phyloP scores from a whole-genome alignment of 2,888 invertebrate species.

The Hirtodrosophila trivittata region DNA sequence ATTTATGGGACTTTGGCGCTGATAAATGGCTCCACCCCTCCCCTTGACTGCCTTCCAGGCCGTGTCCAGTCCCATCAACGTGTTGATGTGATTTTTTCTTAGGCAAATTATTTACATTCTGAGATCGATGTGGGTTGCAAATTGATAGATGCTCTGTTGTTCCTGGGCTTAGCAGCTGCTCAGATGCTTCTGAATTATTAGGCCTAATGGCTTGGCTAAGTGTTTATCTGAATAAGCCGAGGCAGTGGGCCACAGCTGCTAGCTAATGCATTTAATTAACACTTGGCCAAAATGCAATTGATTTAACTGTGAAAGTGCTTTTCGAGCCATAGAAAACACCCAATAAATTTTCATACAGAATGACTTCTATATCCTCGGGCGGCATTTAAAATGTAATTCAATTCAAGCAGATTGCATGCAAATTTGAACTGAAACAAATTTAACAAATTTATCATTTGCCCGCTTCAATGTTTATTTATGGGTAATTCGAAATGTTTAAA shows the following conservation, averaged over 20 bases:
- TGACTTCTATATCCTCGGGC: conserved; percentile 6
- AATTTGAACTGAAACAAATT: conserved; percentile 8
- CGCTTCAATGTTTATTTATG: conserved; percentile 8
- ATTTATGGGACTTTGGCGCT: conserved; percentile 68
- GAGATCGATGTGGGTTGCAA: conserved; percentile 43
- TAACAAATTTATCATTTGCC: conserved; percentile 4
- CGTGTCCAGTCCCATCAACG: conserved; percentile 58
- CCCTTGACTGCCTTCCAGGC: conserved; percentile 32
- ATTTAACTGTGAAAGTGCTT: too few relatives aligned
- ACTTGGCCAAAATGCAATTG: conserved; percentile 44
- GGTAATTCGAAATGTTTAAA: too few relatives aligned
- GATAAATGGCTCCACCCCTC: conserved; percentile 62
- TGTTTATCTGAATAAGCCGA: conserved; percentile 10
- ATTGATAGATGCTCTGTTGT: conserved; percentile 46
- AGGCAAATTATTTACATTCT: conserved; percentile 38
- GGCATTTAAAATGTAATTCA: conserved; percentile 6
- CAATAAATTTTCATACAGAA: background rate
- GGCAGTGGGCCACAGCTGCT: conserved; percentile 38
- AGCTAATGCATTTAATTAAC: conserved; percentile 44
- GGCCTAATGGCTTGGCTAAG: conserved; percentile 25
- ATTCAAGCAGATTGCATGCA: background rate
- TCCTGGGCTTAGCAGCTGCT: conserved; percentile 38
- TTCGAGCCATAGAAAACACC: background rate
- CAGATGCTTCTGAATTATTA: conserved; percentile 19
- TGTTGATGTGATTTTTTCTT: conserved; percentile 72